A percentile compares a stretch with the other conserved stretches of the same genome.
Evolutionary conservation across 2,888 invertebrate species (phyloP).

Genomic region (Diadegma fenestrale): DNA sequence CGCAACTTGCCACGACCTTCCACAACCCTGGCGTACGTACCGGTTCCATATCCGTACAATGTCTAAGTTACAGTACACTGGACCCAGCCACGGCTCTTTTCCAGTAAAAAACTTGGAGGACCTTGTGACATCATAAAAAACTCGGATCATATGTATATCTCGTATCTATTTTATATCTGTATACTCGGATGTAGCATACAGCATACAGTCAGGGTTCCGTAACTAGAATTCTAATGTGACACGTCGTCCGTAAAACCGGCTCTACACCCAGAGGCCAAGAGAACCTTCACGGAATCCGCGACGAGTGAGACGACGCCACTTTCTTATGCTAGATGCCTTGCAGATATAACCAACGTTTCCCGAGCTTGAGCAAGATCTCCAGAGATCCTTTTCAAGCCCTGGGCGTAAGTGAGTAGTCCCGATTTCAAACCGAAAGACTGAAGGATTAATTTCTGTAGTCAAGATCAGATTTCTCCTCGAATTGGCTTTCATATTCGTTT

Average conservation of each 20-base stretch:
- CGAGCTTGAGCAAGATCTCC: slow-evolving; percentile 51
- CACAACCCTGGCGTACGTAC: slow-evolving; percentile 53
- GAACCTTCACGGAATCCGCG: slow-evolving; percentile 49
- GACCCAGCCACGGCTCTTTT: slow-evolving; percentile 43
- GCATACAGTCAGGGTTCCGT: slow-evolving; percentile 52
- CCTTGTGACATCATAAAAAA: slow-evolving; percentile 47
- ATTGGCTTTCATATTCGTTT: slow-evolving; percentile 46
- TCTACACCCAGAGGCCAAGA: slow-evolving; percentile 54
- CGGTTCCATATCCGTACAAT: slow-evolving; percentile 50
- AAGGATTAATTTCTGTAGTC: slow-evolving; percentile 56
- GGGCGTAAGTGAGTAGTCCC: slow-evolving; percentile 52
- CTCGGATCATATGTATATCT: slow-evolving; percentile 26
- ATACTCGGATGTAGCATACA: slow-evolving; percentile 12
- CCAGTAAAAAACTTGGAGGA: slow-evolving; percentile 32
- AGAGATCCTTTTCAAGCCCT: slow-evolving; percentile 43
- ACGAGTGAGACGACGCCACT: slow-evolving; percentile 63
- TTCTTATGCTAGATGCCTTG: slow-evolving; percentile 39
- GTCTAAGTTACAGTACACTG: slow-evolving; percentile 16
- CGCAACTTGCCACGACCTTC: slow-evolving; percentile 57
- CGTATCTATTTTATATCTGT: slow-evolving; percentile 7
- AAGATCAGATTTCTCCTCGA: slow-evolving; percentile 54
- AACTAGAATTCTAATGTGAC: slow-evolving; percentile 71
- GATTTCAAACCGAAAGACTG: slow-evolving; percentile 48
- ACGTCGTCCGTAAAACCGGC: slow-evolving; percentile 66
- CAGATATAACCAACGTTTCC: slow-evolving; percentile 32